phyloP scores from a whole-genome alignment of 2,888 invertebrate genomes.

The Synergus japonicus region DNA sequence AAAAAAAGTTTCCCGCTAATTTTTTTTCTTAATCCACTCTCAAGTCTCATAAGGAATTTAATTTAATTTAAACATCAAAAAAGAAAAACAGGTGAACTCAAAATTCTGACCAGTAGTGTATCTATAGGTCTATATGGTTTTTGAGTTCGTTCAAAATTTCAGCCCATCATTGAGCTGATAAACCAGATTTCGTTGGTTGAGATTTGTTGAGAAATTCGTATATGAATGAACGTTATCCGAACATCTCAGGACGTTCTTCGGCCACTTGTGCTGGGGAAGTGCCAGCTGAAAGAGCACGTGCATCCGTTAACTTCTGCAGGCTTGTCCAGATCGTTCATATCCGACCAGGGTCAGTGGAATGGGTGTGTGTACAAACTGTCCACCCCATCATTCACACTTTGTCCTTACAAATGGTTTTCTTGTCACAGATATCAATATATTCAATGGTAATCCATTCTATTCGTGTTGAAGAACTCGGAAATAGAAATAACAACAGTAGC shows the following conservation, averaged over 20 bases:
- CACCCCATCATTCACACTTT: conserved; percentile 47
- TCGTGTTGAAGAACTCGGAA: too few species aligned
- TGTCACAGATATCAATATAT: background rate
- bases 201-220: conserved; percentile 68
- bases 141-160: conserved; percentile 52
- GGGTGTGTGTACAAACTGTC: conserved; percentile 56
- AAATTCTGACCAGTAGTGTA: background rate
- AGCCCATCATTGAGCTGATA: conserved; percentile 45
- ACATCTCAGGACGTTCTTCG: conserved; percentile 59
- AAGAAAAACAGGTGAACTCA: too few species aligned
- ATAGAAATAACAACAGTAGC: too few species aligned
- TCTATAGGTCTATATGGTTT: conserved; percentile 42
- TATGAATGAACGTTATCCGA: conserved; percentile 70
- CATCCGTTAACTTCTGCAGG: conserved; percentile 53
- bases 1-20: too few species aligned
- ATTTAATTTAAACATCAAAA: too few species aligned
- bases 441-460: too few species aligned
- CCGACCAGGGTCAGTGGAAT: conserved; percentile 64
- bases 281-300: conserved; percentile 59
- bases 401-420: background rate
- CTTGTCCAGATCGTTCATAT: conserved; percentile 56
- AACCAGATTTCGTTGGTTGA: conserved; percentile 64
- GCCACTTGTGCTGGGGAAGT: conserved; percentile 50
- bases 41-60: too few species aligned
- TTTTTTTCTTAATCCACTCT: too few species aligned